phyloP scores from a whole-genome alignment of 2,797 vertebrate genomes.

The Oreortyx pictus region DNA sequence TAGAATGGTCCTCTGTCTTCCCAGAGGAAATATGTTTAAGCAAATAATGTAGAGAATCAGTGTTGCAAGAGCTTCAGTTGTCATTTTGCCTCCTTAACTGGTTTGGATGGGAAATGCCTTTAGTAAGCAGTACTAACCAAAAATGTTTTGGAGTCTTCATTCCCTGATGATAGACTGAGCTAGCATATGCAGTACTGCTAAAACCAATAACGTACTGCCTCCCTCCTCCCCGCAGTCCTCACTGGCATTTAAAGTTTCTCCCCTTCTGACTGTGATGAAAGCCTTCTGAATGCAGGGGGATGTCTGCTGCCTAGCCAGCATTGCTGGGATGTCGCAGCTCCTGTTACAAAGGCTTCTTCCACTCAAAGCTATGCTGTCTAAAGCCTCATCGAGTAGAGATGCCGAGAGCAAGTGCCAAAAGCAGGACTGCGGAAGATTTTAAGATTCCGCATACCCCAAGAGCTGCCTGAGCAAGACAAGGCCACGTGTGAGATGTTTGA shows the following conservation, averaged over 20 bases:
- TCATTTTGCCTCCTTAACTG: not conserved
- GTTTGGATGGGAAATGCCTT: not conserved
- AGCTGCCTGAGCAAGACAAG: not conserved
- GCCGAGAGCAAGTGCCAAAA: conserved; percentile 23
- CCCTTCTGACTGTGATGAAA: conserved; percentile 28
- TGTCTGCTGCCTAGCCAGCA: conserved; percentile 15
- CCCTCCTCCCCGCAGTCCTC: not conserved
- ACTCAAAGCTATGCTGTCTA: conserved; percentile 18
- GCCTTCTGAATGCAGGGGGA: not conserved
- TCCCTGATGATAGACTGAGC: conserved; percentile 19
- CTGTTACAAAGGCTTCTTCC: conserved; percentile 66
- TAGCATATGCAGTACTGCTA: not conserved
- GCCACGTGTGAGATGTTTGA: not conserved
- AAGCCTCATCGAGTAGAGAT: not conserved
- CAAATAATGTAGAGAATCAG: not conserved
- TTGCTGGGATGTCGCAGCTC: conserved; percentile 58
- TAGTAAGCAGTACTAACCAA: not conserved
- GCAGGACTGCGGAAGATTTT: conserved; percentile 31
- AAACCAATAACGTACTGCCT: not conserved
- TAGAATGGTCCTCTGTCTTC: not conserved
- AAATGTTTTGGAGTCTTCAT: not conserved
- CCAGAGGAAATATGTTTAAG: not conserved
- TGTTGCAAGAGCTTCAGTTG: not conserved
- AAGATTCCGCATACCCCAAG: conserved; percentile 1
- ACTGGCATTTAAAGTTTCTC: conserved; percentile 36